Evolutionary conservation across 2,113 vertebrate genomes (phyloP).

Genomic region (Agapornis roseicollis): DNA sequence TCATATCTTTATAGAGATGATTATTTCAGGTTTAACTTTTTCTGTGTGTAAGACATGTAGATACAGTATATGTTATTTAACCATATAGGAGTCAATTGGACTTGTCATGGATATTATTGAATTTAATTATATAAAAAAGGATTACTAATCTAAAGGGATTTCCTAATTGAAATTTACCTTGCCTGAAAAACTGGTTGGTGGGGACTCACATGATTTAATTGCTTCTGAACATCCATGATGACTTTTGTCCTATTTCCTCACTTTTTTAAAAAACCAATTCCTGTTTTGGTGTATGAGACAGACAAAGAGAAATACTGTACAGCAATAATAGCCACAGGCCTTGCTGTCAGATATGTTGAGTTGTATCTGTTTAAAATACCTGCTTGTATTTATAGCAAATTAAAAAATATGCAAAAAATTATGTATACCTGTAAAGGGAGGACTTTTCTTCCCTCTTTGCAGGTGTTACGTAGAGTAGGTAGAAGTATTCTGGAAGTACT

Average conservation of each 20-base stretch:
- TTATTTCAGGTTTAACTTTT: background rate
- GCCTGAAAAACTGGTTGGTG: background rate
- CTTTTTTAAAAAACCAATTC: background rate
- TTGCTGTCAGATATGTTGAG: background rate
- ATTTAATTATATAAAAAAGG: background rate
- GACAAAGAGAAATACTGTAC: background rate
- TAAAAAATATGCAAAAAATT: background rate
- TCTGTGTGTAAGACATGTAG: background rate
- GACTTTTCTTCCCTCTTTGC: background rate
- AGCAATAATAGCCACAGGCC: background rate
- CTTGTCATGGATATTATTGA: background rate
- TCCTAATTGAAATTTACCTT: background rate
- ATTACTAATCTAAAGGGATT: background rate
- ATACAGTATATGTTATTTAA: background rate
- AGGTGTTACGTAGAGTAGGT: background rate
- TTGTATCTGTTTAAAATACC: background rate
- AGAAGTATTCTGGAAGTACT: background rate
- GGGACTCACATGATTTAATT: background rate
- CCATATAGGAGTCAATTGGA: background rate
- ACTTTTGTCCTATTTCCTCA: background rate
- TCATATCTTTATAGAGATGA: background rate
- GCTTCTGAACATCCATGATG: background rate
- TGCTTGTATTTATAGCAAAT: background rate
- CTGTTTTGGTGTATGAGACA: background rate
- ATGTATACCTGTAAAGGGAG: background rate